Base-by-base conservation (phyloP, 2,888 invertebrate species). In the Eustalomyia histrio region DNA sequence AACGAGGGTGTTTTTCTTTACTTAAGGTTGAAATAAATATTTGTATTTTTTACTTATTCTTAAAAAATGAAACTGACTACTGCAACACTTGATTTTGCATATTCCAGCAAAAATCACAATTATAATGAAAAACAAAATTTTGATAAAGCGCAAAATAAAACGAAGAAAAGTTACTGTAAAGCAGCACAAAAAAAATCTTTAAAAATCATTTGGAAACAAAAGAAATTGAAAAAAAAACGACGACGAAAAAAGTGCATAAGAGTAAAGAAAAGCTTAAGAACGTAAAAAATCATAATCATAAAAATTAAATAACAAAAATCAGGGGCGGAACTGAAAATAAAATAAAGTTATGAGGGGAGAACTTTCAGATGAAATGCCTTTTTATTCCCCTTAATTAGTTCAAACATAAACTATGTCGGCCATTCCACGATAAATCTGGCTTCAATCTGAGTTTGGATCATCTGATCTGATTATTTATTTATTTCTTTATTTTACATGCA, bases 61-160 rank as follows among this genome's bases (percentile, higher is more conserved):
- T 53, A 43, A 61, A 47, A 5, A 52, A 60, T 60, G 53, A 53
- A 24, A 29, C 61, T 35, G 69, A 76, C 83, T 68, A 76, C 76
- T 80, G 84, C 82, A 80, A 79, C 76, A 85, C 85, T 84, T 83
- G 82, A 83, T 82, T 85, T 85, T 84, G 85, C 84, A 84, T 85
- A 83, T 83, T 80, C 74, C 79, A 10, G 47, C 47, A 50, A 18
- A 2, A 57, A 50, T 8, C 17, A 33, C 6, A 12, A 68, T 57
- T 39, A 78, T 69, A 14, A 50, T 29, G 6, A 29, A 29, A 29
- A 29, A 29, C 29, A 29, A 55, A 76, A 82, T 84, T 82, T 84
- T 83, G 82, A 84, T 83, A 57, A 53, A 75, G 76, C 78, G 17
- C 65, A 74, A 76, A 73, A 76, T 79, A 74, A 76, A 69, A 79